These are phyloP conservation scores for Phrynocephalus vlangalii DNA, from an alignment of 2,797 vertebrate genomes.

Conservation along the genomic window DNA sequence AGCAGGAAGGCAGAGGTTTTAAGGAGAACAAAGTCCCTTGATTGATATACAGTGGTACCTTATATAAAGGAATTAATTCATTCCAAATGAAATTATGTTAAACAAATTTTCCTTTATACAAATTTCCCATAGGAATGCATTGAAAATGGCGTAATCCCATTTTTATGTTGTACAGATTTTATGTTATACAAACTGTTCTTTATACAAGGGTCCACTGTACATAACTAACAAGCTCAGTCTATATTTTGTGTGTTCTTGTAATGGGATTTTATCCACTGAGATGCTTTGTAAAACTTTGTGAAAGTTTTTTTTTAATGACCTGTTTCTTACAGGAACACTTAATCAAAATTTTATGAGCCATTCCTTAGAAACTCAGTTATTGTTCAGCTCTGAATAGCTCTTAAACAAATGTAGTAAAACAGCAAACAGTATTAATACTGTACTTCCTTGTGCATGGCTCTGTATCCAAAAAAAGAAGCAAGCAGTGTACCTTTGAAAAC, in stretches of 20 bases:
- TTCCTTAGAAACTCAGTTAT: constrained; percentile 23
- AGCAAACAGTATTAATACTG: constrained; percentile 13
- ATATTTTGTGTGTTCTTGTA: background rate
- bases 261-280: background rate
- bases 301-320: background rate
- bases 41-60: too few species aligned
- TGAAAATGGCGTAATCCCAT: too few species aligned
- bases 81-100: too few species aligned
- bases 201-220: background rate
- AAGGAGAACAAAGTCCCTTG: background rate
- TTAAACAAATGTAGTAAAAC: constrained; percentile 42
- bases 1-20: background rate
- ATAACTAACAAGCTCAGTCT: background rate
- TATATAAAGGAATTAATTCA: too few species aligned
- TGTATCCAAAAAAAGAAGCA: constrained; percentile 28
- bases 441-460: constrained; percentile 32
- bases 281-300: background rate
- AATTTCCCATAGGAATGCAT: too few species aligned
- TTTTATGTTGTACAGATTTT: too few species aligned
- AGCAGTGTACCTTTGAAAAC: constrained; percentile 41
- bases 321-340: background rate
- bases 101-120: too few species aligned
- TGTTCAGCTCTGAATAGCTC: background rate
- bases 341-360: constrained; percentile 3
- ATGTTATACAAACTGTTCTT: too few species aligned